Conservation (phyloP, 2,113 vertebrate genomes). For the Ictalurus punctatus region DNA sequence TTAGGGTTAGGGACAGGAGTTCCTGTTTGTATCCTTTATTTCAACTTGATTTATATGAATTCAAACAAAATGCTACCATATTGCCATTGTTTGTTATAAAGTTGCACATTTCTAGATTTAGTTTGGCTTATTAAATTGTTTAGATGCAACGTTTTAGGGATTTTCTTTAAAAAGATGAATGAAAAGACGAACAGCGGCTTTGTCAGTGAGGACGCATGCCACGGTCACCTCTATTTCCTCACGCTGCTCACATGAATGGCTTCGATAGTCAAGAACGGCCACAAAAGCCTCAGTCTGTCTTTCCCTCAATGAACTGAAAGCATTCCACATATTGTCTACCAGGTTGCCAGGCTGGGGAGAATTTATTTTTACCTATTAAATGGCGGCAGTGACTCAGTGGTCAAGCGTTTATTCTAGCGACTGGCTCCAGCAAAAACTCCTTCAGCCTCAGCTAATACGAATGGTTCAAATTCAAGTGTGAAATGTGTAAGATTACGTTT, state of each 20-base stretch:
- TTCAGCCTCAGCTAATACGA: not conserved
- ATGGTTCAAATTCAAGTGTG: not conserved
- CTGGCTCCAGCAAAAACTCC: not conserved
- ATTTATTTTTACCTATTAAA: not conserved
- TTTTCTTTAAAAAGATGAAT: not conserved
- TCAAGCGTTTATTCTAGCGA: not conserved
- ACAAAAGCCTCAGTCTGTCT: conserved; percentile 65
- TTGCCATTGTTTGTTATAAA: not conserved
- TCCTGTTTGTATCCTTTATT: not conserved
- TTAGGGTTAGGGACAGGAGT: not conserved
- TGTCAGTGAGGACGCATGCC: not conserved
- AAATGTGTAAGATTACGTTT: not conserved
- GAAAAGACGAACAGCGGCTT: not conserved
- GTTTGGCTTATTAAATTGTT: not conserved
- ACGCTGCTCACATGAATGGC: conserved; percentile 40
- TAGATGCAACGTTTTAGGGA: not conserved
- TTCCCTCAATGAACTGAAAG: conserved; percentile 71
- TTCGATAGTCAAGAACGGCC: conserved; percentile 54
- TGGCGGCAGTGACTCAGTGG: not conserved
- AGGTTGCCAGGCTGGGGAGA: conserved; percentile 71
- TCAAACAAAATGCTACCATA: not conserved
- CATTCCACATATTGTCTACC: conserved; percentile 72
- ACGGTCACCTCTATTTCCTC: conserved; percentile 19
- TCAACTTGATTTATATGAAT: not conserved
- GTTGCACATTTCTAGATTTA: not conserved